Conservation (phyloP, 2,888 invertebrate species). For the Phymatocera aterrima region DNA sequence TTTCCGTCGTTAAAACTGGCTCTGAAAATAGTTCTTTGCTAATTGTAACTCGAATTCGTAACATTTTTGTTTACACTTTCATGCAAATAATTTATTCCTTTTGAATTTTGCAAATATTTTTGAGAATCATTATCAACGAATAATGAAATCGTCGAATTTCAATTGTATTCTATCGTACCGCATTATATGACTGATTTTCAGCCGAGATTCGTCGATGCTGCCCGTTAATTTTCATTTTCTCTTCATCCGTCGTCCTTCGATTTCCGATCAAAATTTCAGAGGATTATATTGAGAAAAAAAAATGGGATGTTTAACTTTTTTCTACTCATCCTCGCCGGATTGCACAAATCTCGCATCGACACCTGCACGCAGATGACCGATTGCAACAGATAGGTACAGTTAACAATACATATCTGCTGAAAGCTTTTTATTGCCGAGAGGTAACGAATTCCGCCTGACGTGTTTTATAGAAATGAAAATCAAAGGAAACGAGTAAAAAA, state of each 20-base stretch:
- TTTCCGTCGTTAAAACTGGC: too few relatives aligned
- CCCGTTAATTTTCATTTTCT: not conserved
- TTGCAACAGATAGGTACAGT: not conserved
- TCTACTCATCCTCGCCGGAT: not conserved
- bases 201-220: not conserved
- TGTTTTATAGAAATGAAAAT: not conserved
- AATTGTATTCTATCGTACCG: too few relatives aligned
- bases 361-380: not conserved
- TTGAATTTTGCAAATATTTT: too few relatives aligned
- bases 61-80: too few relatives aligned
- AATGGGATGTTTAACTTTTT: not conserved
- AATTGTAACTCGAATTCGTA: too few relatives aligned
- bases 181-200: too few relatives aligned
- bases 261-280: not conserved
- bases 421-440: slow-evolving; percentile 15
- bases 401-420: not conserved
- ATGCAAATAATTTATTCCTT: too few relatives aligned
- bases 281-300: not conserved
- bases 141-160: too few relatives aligned
- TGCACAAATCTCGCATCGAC: not conserved
- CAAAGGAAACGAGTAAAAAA: not conserved
- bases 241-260: too few relatives aligned
- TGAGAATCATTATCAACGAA: too few relatives aligned
- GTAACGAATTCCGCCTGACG: not conserved
- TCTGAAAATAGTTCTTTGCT: too few relatives aligned